A percentile compares a stretch with the other conserved stretches of the same genome.
Conservation (phyloP, 64 coral and sea anemone genomes). For the Montipora foliosa region DNA sequence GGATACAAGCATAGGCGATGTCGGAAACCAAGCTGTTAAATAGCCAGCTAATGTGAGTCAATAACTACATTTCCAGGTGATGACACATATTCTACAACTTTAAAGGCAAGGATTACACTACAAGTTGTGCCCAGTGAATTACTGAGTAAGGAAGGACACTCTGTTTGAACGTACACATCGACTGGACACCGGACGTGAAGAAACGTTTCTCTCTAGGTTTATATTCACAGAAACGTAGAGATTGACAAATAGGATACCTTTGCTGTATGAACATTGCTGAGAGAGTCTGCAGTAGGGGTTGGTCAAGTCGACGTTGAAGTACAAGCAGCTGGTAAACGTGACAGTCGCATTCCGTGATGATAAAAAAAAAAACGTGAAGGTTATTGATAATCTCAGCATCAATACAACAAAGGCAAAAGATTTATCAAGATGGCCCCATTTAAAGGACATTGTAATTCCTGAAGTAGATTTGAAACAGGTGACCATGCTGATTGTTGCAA, state of each 20-base stretch:
- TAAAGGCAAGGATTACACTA: neutral
- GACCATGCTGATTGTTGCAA: slow-evolving; percentile 58
- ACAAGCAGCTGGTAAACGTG: neutral
- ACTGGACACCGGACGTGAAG: slow-evolving; percentile 48
- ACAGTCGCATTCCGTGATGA: neutral
- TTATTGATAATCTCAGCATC: slow-evolving; percentile 52
- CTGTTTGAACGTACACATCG: slow-evolving; percentile 13
- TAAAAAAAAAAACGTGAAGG: slow-evolving; percentile 29
- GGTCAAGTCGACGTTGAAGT: slow-evolving; percentile 18
- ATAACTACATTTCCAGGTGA: neutral
- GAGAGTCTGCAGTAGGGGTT: slow-evolving; percentile 24
- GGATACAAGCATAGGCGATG: neutral
- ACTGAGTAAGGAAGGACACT: neutral
- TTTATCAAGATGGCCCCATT: slow-evolving; percentile 45
- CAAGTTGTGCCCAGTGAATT: slow-evolving; percentile 42
- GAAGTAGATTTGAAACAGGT: neutral
- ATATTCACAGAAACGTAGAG: slow-evolving; percentile 19
- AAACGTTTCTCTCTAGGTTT: slow-evolving; percentile 31
- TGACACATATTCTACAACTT: neutral
- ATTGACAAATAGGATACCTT: neutral
- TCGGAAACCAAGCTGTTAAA: neutral
- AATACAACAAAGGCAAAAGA: neutral
- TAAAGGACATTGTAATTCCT: neutral
- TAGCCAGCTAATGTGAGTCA: neutral
- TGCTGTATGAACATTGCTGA: slow-evolving; percentile 15